A percentile compares a stretch with the other conserved stretches of the same genome.
phyloP scores from a whole-genome alignment of 1,140 invertebrate species.

The Trichomalopsis sarcophagae region DNA sequence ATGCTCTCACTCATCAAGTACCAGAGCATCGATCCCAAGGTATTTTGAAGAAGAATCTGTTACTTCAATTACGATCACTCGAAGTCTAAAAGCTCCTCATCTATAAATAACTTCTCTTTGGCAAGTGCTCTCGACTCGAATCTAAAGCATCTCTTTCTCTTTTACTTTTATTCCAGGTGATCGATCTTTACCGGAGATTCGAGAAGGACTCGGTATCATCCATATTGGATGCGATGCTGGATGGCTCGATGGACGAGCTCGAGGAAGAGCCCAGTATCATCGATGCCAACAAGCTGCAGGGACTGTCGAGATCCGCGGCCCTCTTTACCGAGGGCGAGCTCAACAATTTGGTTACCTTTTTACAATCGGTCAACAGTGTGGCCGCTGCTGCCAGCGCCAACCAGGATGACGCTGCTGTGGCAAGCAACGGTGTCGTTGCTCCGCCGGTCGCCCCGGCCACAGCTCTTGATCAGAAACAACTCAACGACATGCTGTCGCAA shows the following conservation, averaged over 20 bases:
- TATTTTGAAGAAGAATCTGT: slow-evolving; percentile 54
- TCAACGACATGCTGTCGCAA: slow-evolving; percentile 67
- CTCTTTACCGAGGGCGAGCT: slow-evolving; percentile 83
- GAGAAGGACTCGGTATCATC: slow-evolving; percentile 86
- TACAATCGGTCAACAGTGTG: slow-evolving; percentile 60
- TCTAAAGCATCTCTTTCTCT: background rate
- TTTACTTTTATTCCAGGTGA: slow-evolving; percentile 49
- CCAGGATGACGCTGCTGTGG: slow-evolving; percentile 38
- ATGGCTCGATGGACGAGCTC: slow-evolving; percentile 76
- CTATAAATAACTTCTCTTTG: too few species aligned
- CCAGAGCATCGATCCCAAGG: slow-evolving; percentile 84
- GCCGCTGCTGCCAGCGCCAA: background rate
- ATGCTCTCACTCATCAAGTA: slow-evolving; percentile 90
- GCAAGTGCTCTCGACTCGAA: background rate
- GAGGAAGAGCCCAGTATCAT: slow-evolving; percentile 76
- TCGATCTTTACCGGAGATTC: slow-evolving; percentile 85
- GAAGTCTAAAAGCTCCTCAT: too few species aligned
- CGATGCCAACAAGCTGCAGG: slow-evolving; percentile 78
- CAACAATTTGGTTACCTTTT: slow-evolving; percentile 78
- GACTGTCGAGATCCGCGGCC: slow-evolving; percentile 78
- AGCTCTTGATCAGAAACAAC: slow-evolving; percentile 63
- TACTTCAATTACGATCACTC: too few species aligned
- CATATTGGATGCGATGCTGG: slow-evolving; percentile 83
- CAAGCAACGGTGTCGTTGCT: slow-evolving; percentile 36
- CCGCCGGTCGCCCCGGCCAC: slow-evolving; percentile 10